phyloP scores from a whole-genome alignment of 2,797 vertebrate genomes.

The Pipistrellus nathusii region DNA sequence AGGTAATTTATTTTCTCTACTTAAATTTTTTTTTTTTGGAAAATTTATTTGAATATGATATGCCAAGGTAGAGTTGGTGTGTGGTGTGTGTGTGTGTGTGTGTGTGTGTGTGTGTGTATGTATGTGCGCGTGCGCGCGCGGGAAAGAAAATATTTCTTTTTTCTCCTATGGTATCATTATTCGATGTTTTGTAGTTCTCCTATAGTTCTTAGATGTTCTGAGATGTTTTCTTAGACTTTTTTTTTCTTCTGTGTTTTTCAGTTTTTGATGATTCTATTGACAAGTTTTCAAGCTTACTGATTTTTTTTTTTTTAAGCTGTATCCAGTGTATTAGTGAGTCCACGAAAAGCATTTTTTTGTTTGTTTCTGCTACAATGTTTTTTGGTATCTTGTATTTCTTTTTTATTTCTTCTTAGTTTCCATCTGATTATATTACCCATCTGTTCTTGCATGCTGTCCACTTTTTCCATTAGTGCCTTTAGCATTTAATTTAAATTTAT shows the following conservation, averaged over 20 bases:
- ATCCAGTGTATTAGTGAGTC: background rate
- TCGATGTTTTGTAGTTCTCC: background rate
- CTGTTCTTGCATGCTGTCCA: background rate
- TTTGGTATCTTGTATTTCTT: conserved; percentile 5
- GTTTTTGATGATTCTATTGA: background rate
- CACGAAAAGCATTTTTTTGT: background rate
- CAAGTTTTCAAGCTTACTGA: background rate
- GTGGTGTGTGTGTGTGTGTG: too few relatives aligned
- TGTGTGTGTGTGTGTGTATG: too few relatives aligned
- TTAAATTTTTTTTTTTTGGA: background rate
- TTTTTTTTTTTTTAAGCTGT: background rate
- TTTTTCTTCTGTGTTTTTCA: background rate
- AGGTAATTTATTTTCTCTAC: background rate
- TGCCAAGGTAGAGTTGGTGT: background rate
- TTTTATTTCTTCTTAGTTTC: background rate
- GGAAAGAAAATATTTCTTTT: background rate
- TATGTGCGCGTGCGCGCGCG: too few relatives aligned
- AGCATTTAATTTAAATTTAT: background rate
- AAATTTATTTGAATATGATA: background rate
- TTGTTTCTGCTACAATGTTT: background rate
- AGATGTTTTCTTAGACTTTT: background rate
- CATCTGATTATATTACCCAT: background rate
- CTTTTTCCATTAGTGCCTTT: background rate
- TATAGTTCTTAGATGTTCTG: background rate
- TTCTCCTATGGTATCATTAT: background rate